Conservation (phyloP, 2,797 vertebrate species). For the Champsocephalus gunnari region DNA sequence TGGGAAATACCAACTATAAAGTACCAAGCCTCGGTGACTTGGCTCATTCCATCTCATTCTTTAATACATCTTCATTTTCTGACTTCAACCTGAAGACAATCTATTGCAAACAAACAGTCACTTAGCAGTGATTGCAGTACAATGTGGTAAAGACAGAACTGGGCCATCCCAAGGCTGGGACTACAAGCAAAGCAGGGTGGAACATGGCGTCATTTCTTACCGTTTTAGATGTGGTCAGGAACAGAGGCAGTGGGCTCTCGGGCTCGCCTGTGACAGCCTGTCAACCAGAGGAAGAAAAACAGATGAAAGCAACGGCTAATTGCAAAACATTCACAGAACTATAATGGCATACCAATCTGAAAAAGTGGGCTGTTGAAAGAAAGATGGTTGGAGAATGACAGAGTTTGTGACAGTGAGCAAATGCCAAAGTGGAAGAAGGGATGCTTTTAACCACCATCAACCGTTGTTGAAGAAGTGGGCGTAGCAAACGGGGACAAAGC, state of each 20-base stretch:
- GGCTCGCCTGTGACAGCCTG: slow-evolving; percentile 50
- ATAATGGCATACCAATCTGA: slow-evolving; percentile 8
- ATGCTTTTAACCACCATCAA: no score
- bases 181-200: slow-evolving; percentile 15
- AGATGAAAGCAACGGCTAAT: slow-evolving; percentile 45
- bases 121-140: slow-evolving; percentile 12
- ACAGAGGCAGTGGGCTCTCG: slow-evolving; percentile 39
- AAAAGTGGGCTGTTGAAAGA: background rate
- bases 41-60: background rate
- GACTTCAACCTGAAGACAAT: background rate
- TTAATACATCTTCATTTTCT: background rate
- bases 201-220: slow-evolving; percentile 45
- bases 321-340: slow-evolving; percentile 11
- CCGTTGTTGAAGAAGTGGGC: no score
- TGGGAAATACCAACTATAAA: slow-evolving; percentile 20
- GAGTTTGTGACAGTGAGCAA: background rate
- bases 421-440: no score
- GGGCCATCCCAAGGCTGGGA: background rate
- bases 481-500: no score
- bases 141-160: slow-evolving; percentile 23
- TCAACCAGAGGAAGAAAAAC: slow-evolving; percentile 65
- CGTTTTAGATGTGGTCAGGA: slow-evolving; percentile 62
- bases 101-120: slow-evolving; percentile 25
- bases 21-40: background rate
- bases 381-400: slow-evolving; percentile 15